phyloP scores from a whole-genome alignment of 1,140 invertebrate genomes.

The Dinoponera quadriceps region DNA sequence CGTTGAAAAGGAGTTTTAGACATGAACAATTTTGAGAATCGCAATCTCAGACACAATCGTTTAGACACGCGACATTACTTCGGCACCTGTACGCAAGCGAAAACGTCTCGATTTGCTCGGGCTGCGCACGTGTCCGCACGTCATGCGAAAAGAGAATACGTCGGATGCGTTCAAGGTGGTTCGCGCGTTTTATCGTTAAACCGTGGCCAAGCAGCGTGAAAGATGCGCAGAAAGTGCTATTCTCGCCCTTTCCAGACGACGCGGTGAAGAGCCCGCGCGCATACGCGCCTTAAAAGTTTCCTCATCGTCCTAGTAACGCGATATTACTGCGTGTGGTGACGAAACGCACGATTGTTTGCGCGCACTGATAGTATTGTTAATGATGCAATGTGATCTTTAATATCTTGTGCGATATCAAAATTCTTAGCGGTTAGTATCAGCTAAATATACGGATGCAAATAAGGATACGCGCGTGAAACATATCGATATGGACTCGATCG shows the following conservation, averaged over 20 bases:
- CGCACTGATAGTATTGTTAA: neutral
- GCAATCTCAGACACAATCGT: neutral
- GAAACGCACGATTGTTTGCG: conserved; percentile 36
- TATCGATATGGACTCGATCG: no score
- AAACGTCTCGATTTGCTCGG: conserved; percentile 25
- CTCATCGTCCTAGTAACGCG: conserved; percentile 24
- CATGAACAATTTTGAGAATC: neutral
- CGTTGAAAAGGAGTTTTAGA: neutral
- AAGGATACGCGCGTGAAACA: no score
- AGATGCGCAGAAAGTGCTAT: conserved; percentile 59
- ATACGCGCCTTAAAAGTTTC: conserved; percentile 21
- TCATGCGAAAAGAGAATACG: conserved; percentile 61
- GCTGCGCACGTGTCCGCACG: conserved; percentile 50
- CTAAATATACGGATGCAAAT: neutral
- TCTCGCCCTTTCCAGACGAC: conserved; percentile 46
- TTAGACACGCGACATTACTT: neutral
- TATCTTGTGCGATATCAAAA: no score
- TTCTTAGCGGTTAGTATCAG: neutral
- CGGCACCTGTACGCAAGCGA: neutral
- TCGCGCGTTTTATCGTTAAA: conserved; percentile 72
- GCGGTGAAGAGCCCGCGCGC: neutral
- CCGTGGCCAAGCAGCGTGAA: conserved; percentile 57
- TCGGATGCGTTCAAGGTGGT: conserved; percentile 66
- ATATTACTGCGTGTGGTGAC: conserved; percentile 29
- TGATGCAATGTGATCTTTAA: no score